Conservation (phyloP, 37 sponge, comb jelly and placozoan genomes). For the Geodia barretti region DNA sequence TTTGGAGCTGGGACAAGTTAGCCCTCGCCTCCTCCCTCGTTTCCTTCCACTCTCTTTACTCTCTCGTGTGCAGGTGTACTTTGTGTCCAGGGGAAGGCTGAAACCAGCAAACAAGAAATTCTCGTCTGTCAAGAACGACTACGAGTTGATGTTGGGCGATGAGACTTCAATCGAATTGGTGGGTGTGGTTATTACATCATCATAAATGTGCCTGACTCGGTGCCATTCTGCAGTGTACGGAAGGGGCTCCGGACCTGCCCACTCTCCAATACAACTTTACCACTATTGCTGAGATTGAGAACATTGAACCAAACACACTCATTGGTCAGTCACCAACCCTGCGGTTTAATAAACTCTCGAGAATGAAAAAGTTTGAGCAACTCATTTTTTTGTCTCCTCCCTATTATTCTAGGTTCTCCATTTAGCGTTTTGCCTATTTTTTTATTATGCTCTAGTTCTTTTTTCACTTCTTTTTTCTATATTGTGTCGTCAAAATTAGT, state of each 20-base stretch:
- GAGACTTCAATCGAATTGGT: constrained; percentile 84
- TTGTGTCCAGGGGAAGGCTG: constrained; percentile 68
- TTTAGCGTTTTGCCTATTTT: too few species aligned
- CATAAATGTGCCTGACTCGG: neutral
- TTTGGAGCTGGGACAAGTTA: constrained; percentile 79
- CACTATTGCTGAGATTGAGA: constrained; percentile 66
- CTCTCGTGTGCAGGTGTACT: constrained; percentile 78
- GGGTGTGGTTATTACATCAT: neutral
- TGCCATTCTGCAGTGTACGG: constrained; percentile 48
- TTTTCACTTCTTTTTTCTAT: too few species aligned
- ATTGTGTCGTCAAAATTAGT: too few species aligned
- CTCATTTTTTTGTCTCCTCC: too few species aligned
- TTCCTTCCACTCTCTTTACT: neutral
- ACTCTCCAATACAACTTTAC: constrained; percentile 69
- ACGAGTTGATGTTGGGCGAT: constrained; percentile 73
- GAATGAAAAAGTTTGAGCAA: too few species aligned
- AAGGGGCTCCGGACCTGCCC: constrained; percentile 49
- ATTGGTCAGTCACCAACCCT: constrained; percentile 79
- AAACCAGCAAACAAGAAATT: constrained; percentile 90
- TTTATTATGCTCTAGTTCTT: too few species aligned
- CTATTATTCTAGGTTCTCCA: too few species aligned
- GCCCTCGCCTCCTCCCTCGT: neutral
- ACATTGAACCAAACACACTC: constrained; percentile 48
- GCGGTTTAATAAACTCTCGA: too few species aligned
- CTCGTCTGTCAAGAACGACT: constrained; percentile 87